Evolutionary conservation across 2,113 vertebrate genomes (phyloP), one percentile per base, ranked within the genome.

Genomic region (Pomatostomus ruficeps): DNA sequence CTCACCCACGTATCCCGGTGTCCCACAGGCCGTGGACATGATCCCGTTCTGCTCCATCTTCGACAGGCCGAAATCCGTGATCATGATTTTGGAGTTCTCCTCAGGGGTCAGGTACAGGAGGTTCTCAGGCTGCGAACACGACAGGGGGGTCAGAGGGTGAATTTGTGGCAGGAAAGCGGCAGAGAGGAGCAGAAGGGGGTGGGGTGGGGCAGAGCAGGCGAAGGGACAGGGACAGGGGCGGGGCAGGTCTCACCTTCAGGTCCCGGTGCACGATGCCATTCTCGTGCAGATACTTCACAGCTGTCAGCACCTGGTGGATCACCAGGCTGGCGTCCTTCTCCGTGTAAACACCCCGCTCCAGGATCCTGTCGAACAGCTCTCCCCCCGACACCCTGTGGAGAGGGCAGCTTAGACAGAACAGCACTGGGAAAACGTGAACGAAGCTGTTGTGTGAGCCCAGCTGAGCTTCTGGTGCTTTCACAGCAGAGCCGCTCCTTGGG

Each of bases 71-170:
- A 99, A 99, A 94, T 99, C 99, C 19, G 98, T 99, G 96, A 99
- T 98, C 99, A 99, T 99, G 96, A 99, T 99, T 94, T 99, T 99
- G 13, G 99, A 98, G 51, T 99, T 99, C 88, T 99, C 98, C 8
- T 99, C 99, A 0, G 98, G 97, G 49, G 97, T 99, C 67, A 99
- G 98, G 97, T 99, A 99, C 24, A 99, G 98, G 45, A 99, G 98
- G 96, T 99, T 99, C 97, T 99, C 99, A 11, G 99, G 99, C 99
- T 99, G 91, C 6, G 68, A 14, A 71, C 26, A 36, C 25, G 14
- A 7, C 1, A 4, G 40, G 33, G 21, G 57, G 67, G 19, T 38
- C 48, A 49, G 48, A 52, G 67, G 43, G 25, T 38, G 81, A 20
- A 21, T 62, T 25, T 10, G 46, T 7, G 65, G 35, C 0, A 4